phyloP scores from a whole-genome alignment of 1,140 invertebrate genomes.

The Babylonia areolata region DNA sequence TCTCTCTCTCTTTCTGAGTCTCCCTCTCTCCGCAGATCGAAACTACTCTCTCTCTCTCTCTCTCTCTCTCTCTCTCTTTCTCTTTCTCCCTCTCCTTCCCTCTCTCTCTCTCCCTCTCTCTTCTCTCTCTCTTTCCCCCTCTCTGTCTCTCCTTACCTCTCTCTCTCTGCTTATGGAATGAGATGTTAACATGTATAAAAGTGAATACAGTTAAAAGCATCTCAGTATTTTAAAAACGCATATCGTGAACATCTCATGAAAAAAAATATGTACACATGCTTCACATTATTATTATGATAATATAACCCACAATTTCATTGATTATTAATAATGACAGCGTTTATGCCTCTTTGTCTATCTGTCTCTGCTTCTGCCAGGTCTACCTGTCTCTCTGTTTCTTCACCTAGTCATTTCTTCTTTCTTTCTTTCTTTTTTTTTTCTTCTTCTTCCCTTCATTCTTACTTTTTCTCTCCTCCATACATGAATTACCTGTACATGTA shows the following conservation, averaged over 20 bases:
- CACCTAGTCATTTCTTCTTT: background rate
- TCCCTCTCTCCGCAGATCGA: background rate
- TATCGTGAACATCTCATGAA: too few species aligned
- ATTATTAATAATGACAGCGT: too few species aligned
- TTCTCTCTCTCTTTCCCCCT: background rate
- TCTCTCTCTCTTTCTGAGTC: background rate
- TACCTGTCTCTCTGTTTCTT: background rate
- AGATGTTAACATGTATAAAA: too few species aligned
- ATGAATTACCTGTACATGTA: too few species aligned
- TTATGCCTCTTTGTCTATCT: background rate
- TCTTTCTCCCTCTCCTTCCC: background rate
- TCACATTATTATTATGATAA: too few species aligned
- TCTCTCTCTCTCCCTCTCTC: background rate
- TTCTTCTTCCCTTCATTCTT: background rate
- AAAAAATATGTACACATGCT: too few species aligned
- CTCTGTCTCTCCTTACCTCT: too few species aligned
- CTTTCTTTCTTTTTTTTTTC: background rate
- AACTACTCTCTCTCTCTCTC: too few species aligned
- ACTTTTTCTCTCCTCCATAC: background rate
- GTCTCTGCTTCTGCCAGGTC: background rate
- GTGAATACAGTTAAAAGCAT: too few species aligned
- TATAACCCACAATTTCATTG: too few species aligned
- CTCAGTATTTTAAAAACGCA: too few species aligned
- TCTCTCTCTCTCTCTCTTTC: conserved; percentile 1
- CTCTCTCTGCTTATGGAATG: too few species aligned